Base-by-base conservation (phyloP, 2,113 vertebrate species). In the Hemiprocne comata region DNA sequence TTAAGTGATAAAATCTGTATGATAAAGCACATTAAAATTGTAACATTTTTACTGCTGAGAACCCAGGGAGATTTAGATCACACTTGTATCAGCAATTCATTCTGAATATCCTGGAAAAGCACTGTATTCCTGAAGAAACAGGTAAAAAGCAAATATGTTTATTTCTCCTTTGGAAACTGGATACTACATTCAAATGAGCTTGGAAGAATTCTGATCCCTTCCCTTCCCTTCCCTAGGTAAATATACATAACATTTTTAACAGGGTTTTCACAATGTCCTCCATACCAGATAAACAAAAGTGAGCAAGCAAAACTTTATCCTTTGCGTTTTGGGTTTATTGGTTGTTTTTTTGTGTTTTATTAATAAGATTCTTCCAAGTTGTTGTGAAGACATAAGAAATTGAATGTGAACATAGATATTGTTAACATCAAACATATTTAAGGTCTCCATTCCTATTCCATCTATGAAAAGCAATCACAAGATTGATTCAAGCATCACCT, bases 1-100 rank as follows among this genome's bases (percentile, higher is more conserved):
- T 93, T 95, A 97, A 96, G 82, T 94, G 79, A 96, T 98, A 96
- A 97, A 96, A 96, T 90, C 71, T 77, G 24, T 93, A 69, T 95
- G 93, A 96, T 96, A 97, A 97, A 95, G 86, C 42, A 89, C 36
- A 97, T 93, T 90, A 97, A 96, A 88, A 84, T 53, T 38, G 57
- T 90, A 95, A 95, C 24, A 96, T 72, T 96, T 95, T 88, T 95
- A 62, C 66, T 91, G 60, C n/a, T 53, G 29, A 44, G 54, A 61
- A 57, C 7, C 51, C 4, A 57, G 74, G 34, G 13, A 95, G 60
- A 93, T 91, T 96, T 94, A 94, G 14, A 95, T 95, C 76, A 92
- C 90, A 84, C 38, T 69, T 90, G 44, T 71, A 84, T 29, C 31
- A 83, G 40, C 13, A 74, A 66, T 38, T 95, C 40, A 81, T 40